Percentiles rank a stretch among this genome's conserved stretches.
Evolutionary conservation across 2,113 vertebrate genomes (phyloP).

Genomic region (Phainopepla nitens): DNA sequence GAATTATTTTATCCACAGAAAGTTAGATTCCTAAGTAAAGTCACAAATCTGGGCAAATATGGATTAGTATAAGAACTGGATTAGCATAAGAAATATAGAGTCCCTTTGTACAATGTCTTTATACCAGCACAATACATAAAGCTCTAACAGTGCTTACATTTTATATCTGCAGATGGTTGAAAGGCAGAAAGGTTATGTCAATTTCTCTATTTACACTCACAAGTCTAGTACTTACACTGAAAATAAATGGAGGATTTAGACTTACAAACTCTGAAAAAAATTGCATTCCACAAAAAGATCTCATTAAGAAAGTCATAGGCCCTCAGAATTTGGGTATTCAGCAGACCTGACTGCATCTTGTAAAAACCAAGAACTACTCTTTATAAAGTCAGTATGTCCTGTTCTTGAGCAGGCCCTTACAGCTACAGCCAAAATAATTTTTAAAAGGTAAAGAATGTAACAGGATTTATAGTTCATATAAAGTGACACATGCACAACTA

Average conservation of each 20-base stretch:
- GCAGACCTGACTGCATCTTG: neutral
- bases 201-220: neutral
- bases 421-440: neutral
- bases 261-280: neutral
- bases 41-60: slow-evolving; percentile 6
- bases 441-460: neutral
- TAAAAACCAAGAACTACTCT: neutral
- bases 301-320: neutral
- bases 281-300: neutral
- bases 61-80: slow-evolving; percentile 28
- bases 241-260: slow-evolving; percentile 40
- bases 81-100: slow-evolving; percentile 2
- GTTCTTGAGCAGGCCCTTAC: neutral
- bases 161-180: neutral
- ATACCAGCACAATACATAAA: neutral
- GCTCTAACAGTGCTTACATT: neutral
- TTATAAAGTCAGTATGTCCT: neutral
- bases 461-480: neutral
- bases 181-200: slow-evolving; percentile 36
- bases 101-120: neutral
- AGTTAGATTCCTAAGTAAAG: slow-evolving; percentile 1
- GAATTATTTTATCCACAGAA: slow-evolving; percentile 2
- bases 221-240: neutral
- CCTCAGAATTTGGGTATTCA: neutral
- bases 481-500: neutral